Percentiles rank a stretch among this genome's conserved stretches.
Evolutionary conservation across 2,888 invertebrate genomes (phyloP).

Genomic region (Brachypterus glaber): DNA sequence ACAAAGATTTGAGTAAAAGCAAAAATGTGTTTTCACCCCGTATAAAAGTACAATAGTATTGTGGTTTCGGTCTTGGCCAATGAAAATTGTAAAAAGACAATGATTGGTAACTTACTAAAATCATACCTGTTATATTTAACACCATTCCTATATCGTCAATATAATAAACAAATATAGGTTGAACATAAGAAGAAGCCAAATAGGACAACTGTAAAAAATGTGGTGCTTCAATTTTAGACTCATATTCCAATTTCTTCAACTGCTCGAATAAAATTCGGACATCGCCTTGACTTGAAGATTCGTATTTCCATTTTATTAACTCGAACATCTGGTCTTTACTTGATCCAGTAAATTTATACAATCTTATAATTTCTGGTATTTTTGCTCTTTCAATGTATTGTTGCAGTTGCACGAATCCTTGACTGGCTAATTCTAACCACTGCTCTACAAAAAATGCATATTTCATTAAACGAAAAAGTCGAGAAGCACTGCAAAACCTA

Average conservation of each 20-base stretch:
- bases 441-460: conserved; percentile 45
- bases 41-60: no score
- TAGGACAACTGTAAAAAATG: conserved; percentile 44
- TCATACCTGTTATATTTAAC: conserved; percentile 46
- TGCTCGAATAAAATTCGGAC: conserved; percentile 40
- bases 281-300: conserved; percentile 39
- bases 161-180: conserved; percentile 48
- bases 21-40: no score
- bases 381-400: conserved; percentile 49
- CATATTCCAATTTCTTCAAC: conserved; percentile 48
- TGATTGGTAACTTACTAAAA: conserved; percentile 3
- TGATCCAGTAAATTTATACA: conserved; percentile 34
- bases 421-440: conserved; percentile 51
- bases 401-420: conserved; percentile 45
- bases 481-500: no score
- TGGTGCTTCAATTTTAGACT: conserved; percentile 48
- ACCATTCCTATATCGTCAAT: conserved; percentile 44
- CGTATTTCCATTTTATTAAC: conserved; percentile 51
- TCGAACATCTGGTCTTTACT: conserved; percentile 34
- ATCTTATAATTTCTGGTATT: conserved; percentile 49
- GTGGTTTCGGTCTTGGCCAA: no score
- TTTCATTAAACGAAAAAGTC: no score
- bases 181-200: conserved; percentile 32
- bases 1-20: no score
- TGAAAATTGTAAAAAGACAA: no score